A percentile compares a stretch with the other conserved stretches of the same genome.
Evolutionary conservation across 64 coral and sea anemone genomes (phyloP).

Genomic region (Orbicella faveolata): DNA sequence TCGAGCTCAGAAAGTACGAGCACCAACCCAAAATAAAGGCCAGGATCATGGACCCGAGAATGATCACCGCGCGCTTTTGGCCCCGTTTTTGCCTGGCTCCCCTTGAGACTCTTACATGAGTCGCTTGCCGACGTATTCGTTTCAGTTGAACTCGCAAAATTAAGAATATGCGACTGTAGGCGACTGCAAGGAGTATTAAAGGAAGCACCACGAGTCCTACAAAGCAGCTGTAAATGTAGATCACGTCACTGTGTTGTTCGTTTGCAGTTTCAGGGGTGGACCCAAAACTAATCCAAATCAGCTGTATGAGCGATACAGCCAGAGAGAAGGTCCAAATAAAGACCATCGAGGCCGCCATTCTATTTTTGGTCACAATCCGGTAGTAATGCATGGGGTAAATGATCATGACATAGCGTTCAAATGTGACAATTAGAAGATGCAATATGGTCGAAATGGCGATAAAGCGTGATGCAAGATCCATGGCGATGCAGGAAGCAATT

Average conservation of each 20-base stretch:
- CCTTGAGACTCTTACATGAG: not conserved
- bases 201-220: constrained; percentile 47
- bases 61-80: constrained; percentile 28
- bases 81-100: constrained; percentile 16
- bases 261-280: not conserved
- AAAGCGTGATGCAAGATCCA: constrained; percentile 68
- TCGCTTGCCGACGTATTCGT: constrained; percentile 42
- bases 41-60: constrained; percentile 38
- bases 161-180: constrained; percentile 66
- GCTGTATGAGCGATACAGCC: constrained; percentile 41
- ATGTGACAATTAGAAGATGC: constrained; percentile 64
- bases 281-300: constrained; percentile 45
- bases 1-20: constrained; percentile 30
- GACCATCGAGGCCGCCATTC: not conserved
- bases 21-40: constrained; percentile 50
- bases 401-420: constrained; percentile 79
- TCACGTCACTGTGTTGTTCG: constrained; percentile 16
- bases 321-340: constrained; percentile 65
- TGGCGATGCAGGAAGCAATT: constrained; percentile 39
- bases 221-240: constrained; percentile 62
- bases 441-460: constrained; percentile 75
- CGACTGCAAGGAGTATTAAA: constrained; percentile 29
- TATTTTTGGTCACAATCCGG: constrained; percentile 37
- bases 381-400: constrained; percentile 74
- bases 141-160: constrained; percentile 60